Evolutionary conservation across 2,797 vertebrate species (phyloP).

Genomic region (Ctenochaetus hawaiiensis): DNA sequence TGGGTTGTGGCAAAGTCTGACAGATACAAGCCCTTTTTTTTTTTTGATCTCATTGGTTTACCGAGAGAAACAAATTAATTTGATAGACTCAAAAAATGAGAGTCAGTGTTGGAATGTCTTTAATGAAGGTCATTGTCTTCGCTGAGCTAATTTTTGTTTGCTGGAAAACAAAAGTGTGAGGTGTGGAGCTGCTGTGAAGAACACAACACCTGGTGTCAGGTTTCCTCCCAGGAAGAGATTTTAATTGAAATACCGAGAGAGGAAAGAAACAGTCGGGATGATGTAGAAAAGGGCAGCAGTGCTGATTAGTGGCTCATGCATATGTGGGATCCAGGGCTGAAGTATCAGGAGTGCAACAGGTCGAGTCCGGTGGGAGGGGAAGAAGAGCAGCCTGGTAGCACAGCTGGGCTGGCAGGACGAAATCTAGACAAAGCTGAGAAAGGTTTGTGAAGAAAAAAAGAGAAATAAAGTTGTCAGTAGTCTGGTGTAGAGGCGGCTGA

Average conservation of each 20-base stretch:
- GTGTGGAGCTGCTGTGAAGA: conserved; percentile 55
- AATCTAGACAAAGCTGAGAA: conserved; percentile 25
- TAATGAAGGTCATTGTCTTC: conserved; percentile 26
- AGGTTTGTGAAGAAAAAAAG: conserved; percentile 10
- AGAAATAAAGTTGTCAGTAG: conserved; percentile 24
- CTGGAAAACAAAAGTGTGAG: conserved; percentile 50
- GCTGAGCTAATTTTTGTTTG: conserved; percentile 41
- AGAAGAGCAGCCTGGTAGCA: conserved; percentile 24
- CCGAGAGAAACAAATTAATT: neutral
- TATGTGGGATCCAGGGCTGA: neutral
- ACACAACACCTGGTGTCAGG: conserved; percentile 53
- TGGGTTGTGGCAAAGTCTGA: neutral
- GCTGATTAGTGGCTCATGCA: conserved; percentile 33
- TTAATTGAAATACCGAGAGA: conserved; percentile 39
- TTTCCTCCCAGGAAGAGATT: conserved; percentile 42
- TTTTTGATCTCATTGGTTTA: neutral
- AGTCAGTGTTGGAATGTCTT: neutral
- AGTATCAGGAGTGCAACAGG: conserved; percentile 25
- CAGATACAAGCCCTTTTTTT: neutral
- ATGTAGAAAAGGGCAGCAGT: conserved; percentile 29
- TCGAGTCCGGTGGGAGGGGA: conserved; percentile 19
- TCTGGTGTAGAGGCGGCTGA: conserved; percentile 29
- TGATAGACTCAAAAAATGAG: neutral
- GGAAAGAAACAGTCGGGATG: conserved; percentile 10
- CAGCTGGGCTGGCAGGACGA: conserved; percentile 33